Conservation (phyloP, 1,140 invertebrate genomes). For the Micrasema longulum region DNA sequence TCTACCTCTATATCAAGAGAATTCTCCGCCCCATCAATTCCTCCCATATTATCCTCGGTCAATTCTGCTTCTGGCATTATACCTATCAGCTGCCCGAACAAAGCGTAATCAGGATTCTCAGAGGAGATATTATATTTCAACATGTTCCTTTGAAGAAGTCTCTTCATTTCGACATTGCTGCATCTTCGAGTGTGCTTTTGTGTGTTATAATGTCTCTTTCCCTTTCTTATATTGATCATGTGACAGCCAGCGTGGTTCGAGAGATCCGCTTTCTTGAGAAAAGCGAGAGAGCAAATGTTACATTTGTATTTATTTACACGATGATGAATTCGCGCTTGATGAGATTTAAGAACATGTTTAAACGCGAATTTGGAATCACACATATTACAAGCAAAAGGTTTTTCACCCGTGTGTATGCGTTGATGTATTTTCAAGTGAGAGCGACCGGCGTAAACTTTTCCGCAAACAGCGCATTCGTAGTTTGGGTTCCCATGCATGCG, state of each 20-base stretch:
- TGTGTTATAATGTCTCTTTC: constrained; percentile 38
- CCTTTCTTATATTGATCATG: constrained; percentile 46
- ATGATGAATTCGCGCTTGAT: constrained; percentile 58
- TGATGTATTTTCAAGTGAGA: constrained; percentile 69
- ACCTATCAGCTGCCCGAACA: constrained; percentile 47
- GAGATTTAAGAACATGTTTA: constrained; percentile 56
- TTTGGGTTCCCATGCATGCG: constrained; percentile 63
- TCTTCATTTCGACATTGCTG: constrained; percentile 18
- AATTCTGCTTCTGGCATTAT: constrained; percentile 17
- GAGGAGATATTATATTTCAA: constrained; percentile 15
- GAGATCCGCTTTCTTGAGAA: constrained; percentile 54
- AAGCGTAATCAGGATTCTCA: constrained; percentile 16
- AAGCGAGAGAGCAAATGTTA: constrained; percentile 57
- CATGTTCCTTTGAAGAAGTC: constrained; percentile 26
- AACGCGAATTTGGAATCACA: constrained; percentile 59
- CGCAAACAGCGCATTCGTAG: constrained; percentile 62
- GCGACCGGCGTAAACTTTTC: constrained; percentile 64
- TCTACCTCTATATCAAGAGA: too few species aligned
- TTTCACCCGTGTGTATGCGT: constrained; percentile 66
- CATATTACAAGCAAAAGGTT: constrained; percentile 58
- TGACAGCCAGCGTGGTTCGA: constrained; percentile 53
- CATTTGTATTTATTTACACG: constrained; percentile 57
- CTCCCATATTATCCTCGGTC: background rate
- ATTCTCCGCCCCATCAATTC: too few species aligned
- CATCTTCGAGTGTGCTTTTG: constrained; percentile 34